Evolutionary conservation across 2,888 invertebrate species (phyloP).

Genomic region (Holacanthella duospinosa): DNA sequence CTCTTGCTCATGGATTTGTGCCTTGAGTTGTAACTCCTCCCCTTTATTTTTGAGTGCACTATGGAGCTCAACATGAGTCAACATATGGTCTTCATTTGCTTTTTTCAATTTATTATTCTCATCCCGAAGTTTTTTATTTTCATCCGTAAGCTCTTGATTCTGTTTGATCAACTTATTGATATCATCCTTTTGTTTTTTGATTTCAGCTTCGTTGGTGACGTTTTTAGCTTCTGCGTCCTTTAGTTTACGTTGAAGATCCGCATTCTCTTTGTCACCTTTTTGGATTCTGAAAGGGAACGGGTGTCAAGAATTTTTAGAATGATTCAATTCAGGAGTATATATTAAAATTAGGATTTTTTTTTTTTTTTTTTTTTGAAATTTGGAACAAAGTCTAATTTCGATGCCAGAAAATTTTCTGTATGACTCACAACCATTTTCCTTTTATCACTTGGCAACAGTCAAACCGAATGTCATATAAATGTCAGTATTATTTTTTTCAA

Average conservation of each 20-base stretch:
- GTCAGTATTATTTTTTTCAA: background rate
- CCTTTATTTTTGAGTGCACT: slow-evolving; percentile 2
- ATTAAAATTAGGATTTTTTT: background rate
- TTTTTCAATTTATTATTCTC: slow-evolving; percentile 6
- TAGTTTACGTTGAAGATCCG: slow-evolving; percentile 1
- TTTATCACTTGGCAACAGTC: background rate
- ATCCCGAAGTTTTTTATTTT: background rate
- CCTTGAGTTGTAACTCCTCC: slow-evolving; percentile 10
- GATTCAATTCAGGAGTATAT: background rate
- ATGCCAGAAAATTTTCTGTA: background rate
- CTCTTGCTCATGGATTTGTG: slow-evolving; percentile 15
- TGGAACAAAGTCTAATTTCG: too few relatives aligned
- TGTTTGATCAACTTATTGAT: slow-evolving; percentile 7
- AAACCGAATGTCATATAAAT: background rate
- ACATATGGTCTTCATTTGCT: background rate
- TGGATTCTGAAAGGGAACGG: slow-evolving; percentile 4
- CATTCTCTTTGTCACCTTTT: slow-evolving; percentile 6
- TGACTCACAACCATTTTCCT: too few relatives aligned
- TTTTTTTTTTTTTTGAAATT: too few relatives aligned
- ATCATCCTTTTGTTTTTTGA: slow-evolving; percentile 10
- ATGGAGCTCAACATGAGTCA: slow-evolving; percentile 8
- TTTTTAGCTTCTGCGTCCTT: slow-evolving; percentile 3
- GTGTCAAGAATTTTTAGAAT: background rate
- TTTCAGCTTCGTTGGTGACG: background rate
- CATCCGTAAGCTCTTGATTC: background rate